phyloP scores from a whole-genome alignment of 2,113 vertebrate genomes.

The Calidris pygmaea region DNA sequence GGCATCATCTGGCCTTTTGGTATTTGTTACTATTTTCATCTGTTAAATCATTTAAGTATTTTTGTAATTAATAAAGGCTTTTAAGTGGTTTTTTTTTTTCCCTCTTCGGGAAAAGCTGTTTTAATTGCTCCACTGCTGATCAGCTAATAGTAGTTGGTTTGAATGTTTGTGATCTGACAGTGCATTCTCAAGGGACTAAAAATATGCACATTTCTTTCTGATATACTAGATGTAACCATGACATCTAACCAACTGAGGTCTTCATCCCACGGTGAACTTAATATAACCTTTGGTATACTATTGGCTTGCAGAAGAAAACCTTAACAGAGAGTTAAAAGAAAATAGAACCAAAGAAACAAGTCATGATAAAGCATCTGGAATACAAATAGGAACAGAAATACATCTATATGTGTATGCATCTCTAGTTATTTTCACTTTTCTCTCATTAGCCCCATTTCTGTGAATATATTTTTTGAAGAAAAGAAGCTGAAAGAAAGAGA shows the following conservation, averaged over 20 bases:
- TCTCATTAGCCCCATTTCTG: background rate
- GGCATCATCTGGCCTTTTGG: constrained; percentile 26
- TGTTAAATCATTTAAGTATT: constrained; percentile 29
- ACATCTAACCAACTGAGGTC: background rate
- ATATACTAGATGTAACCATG: background rate
- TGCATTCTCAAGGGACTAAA: background rate
- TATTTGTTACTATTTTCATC: constrained; percentile 20
- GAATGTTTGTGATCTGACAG: constrained; percentile 11
- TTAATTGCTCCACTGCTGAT: background rate
- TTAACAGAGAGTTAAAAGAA: background rate
- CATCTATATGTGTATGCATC: background rate
- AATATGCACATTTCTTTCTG: background rate
- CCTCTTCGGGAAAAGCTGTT: background rate
- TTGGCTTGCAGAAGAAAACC: background rate
- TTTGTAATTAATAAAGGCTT: constrained; percentile 19
- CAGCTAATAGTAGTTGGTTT: background rate
- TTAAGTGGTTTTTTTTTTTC: background rate
- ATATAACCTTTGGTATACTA: background rate
- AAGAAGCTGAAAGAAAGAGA: background rate
- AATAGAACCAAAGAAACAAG: background rate
- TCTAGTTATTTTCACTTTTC: background rate
- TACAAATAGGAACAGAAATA: background rate
- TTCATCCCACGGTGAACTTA: background rate
- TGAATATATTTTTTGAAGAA: background rate
- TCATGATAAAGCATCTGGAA: background rate